Conservation (phyloP, 2,888 invertebrate species). For the Cephalotes varians region DNA sequence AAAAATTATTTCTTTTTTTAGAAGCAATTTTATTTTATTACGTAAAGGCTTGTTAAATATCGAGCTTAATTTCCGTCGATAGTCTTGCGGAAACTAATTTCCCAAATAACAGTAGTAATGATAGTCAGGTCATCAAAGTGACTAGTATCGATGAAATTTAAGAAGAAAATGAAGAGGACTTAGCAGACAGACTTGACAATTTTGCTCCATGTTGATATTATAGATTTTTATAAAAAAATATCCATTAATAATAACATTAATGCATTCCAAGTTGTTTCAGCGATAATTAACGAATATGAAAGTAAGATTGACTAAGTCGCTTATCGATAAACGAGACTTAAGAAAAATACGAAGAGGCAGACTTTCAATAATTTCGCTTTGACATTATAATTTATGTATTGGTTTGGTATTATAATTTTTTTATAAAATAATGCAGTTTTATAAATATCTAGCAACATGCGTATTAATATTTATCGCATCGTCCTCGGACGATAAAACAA, state of each 20-base stretch:
- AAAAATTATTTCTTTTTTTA: background rate
- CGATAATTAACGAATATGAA: background rate
- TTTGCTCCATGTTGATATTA: too few species aligned
- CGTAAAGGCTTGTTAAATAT: background rate
- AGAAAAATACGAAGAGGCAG: background rate
- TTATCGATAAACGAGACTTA: background rate
- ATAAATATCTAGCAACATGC: too few species aligned
- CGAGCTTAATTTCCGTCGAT: background rate
- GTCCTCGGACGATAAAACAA: background rate
- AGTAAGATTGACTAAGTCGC: background rate
- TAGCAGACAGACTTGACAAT: background rate
- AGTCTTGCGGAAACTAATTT: too few species aligned
- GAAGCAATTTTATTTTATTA: background rate
- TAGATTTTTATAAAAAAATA: too few species aligned
- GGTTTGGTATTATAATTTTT: background rate
- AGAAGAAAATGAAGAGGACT: background rate
- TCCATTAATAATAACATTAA: background rate
- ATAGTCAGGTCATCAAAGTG: too few species aligned
- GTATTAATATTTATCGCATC: background rate
- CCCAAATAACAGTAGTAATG: too few species aligned
- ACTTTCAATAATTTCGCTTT: background rate
- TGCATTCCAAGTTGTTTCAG: background rate
- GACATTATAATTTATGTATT: background rate
- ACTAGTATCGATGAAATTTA: background rate
- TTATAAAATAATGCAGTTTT: background rate